These are phyloP conservation scores for Netelia inedita DNA, from an alignment of 2,888 invertebrate species.

Conservation along the genomic window DNA sequence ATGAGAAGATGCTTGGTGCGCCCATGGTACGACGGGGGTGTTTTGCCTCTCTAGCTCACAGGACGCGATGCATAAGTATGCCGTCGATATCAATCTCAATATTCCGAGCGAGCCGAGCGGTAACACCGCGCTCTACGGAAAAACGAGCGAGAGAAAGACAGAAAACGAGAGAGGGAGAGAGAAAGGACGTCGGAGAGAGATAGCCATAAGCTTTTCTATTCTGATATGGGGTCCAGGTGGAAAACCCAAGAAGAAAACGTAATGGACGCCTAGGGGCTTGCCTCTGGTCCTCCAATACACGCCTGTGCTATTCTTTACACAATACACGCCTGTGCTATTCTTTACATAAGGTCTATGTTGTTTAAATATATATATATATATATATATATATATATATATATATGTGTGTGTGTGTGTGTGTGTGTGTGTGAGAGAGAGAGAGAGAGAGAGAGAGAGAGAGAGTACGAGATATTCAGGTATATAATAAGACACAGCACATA, in stretches of 20 bases:
- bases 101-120: constrained; percentile 50
- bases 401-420: no score
- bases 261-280: constrained; percentile 54
- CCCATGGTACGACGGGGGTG: neutral
- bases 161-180: constrained; percentile 1
- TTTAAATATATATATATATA: neutral
- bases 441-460: no score
- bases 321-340: constrained; percentile 12
- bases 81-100: constrained; percentile 69
- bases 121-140: constrained; percentile 5
- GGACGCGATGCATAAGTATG: constrained; percentile 65
- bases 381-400: neutral
- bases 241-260: constrained; percentile 54
- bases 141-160: constrained; percentile 14
- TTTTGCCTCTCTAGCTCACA: constrained; percentile 36
- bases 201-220: constrained; percentile 62
- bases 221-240: constrained; percentile 57
- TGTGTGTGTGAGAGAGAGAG: no score
- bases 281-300: constrained; percentile 26
- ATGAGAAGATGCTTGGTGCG: constrained; percentile 32
- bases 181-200: constrained; percentile 4
- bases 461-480: neutral
- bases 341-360: neutral
- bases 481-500: neutral
- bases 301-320: constrained; percentile 20